Base-by-base conservation (phyloP, 2,113 vertebrate species). In the Nettapus auritus region DNA sequence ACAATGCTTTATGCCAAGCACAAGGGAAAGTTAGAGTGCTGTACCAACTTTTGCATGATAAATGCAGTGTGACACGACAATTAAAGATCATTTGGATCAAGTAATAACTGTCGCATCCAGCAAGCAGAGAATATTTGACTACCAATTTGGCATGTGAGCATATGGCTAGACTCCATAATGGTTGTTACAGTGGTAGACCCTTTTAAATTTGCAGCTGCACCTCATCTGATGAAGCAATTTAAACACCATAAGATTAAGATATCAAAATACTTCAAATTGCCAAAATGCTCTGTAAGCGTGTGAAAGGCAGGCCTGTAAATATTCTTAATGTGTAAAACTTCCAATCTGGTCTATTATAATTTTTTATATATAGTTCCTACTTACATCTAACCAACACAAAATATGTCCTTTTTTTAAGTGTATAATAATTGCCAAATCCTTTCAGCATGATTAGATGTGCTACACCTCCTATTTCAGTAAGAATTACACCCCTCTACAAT, bases 131-230 rank as follows among this genome's bases (percentile, higher is more conserved):
- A 64, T 86, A 71, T 80, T 74, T 94, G n/a, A 89, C 68, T 88
- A 82, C 28, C 57, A 62, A 34, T 95, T 71, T 94, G 93, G 79
- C 68, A 59, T 16, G 10, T 0, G 12, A 87, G 31, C 34, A 15
- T 22, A 21, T 88, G 90, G 77, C 81, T 91, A 40, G 18, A 36
- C 13, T 93, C 86, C 92, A 60, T 66, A 44, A 90, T 70, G 31
- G 62, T 28, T 82, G 44, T 26, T 88, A 28, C 36, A 90, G 57
- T 52, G 55, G 77, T 78, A 81, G 67, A 62, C 34, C 36, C 34
- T 46, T 87, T 92, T 93, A 76, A 75, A 93, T 90, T 59, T 86
- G 68, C 59, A 91, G 57, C 88, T 94, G 80, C 88, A 74, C 31
- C 21, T 82, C 79, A 62, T 90, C 50, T 73, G 36, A 63, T 87